Conservation (phyloP, 2,888 invertebrate genomes). For the Ditylenchus weischeri region DNA sequence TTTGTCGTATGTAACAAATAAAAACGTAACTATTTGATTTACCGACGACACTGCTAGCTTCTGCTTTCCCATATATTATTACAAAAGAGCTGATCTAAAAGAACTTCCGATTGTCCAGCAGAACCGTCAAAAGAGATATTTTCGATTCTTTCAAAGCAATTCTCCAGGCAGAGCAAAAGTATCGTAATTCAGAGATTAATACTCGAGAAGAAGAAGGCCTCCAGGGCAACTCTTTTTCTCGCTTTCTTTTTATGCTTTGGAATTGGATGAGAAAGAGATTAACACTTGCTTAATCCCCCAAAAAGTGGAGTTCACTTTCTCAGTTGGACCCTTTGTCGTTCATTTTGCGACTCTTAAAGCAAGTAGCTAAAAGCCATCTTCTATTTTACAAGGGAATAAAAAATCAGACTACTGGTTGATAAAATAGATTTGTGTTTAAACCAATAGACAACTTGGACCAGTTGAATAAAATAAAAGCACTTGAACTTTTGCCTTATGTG, state of each 20-base stretch:
- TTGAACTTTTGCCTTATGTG: not conserved
- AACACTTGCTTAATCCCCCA: not conserved
- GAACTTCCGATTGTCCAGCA: not conserved
- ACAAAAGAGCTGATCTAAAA: too few species aligned
- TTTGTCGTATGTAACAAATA: too few species aligned
- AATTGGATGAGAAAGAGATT: not conserved
- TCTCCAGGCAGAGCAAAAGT: not conserved
- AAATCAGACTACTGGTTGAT: not conserved
- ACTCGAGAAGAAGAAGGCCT: not conserved
- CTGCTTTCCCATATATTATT: too few species aligned
- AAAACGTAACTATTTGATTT: too few species aligned
- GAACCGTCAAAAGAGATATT: not conserved
- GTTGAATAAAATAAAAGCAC: not conserved
- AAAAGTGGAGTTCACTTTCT: not conserved
- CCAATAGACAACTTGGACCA: not conserved
- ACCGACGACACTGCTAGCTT: too few species aligned
- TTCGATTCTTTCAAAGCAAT: not conserved
- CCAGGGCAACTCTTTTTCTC: constrained; percentile 1
- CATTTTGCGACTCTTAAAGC: not conserved
- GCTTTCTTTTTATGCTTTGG: constrained; percentile 2
- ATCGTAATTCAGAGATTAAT: constrained; percentile 8
- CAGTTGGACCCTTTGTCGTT: not conserved
- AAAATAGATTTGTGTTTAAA: not conserved
- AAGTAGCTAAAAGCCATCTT: not conserved
- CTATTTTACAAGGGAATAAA: not conserved